A percentile compares a stretch with the other conserved stretches of the same genome.
Evolutionary conservation across 2,888 invertebrate species (phyloP).

Genomic region (Scaptodrosophila latifasciaeformis): DNA sequence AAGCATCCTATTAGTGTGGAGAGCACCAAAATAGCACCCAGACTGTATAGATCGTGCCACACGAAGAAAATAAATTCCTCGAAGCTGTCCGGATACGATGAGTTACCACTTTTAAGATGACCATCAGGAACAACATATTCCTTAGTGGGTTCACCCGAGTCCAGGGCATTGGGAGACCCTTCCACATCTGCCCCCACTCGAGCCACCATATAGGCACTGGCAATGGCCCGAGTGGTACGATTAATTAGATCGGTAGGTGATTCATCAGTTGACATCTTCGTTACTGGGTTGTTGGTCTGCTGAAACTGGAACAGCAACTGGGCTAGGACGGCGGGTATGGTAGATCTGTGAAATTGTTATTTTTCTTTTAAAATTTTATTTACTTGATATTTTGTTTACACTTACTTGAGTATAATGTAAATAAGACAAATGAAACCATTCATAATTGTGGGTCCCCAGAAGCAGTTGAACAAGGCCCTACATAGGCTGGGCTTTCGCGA

Average conservation of each 20-base stretch:
- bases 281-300: slow-evolving; percentile 8
- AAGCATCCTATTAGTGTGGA: slow-evolving; percentile 69
- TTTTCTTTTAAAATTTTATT: not conserved
- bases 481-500: slow-evolving; percentile 80
- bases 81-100: slow-evolving; percentile 7
- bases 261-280: not conserved
- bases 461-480: slow-evolving; percentile 80
- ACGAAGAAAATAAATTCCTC: slow-evolving; percentile 35
- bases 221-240: slow-evolving; percentile 48
- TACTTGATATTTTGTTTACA: not conserved
- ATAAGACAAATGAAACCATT: slow-evolving; percentile 79
- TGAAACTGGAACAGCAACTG: slow-evolving; percentile 74
- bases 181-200: slow-evolving; percentile 17
- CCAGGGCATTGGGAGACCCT: slow-evolving; percentile 35
- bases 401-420: slow-evolving; percentile 73
- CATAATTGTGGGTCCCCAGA: slow-evolving; percentile 81
- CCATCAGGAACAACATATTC: slow-evolving; percentile 13
- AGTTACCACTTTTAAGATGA: not conserved
- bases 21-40: slow-evolving; percentile 70
- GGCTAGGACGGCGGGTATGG: slow-evolving; percentile 73
- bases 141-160: slow-evolving; percentile 22
- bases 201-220: slow-evolving; percentile 1
- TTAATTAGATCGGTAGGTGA: slow-evolving; percentile 24
- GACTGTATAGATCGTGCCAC: slow-evolving; percentile 71
- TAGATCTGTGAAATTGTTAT: slow-evolving; percentile 56